A percentile compares a stretch with the other conserved stretches of the same genome.
phyloP scores from a whole-genome alignment of 2,113 vertebrate species.

The Romanogobio albipinnatus region DNA sequence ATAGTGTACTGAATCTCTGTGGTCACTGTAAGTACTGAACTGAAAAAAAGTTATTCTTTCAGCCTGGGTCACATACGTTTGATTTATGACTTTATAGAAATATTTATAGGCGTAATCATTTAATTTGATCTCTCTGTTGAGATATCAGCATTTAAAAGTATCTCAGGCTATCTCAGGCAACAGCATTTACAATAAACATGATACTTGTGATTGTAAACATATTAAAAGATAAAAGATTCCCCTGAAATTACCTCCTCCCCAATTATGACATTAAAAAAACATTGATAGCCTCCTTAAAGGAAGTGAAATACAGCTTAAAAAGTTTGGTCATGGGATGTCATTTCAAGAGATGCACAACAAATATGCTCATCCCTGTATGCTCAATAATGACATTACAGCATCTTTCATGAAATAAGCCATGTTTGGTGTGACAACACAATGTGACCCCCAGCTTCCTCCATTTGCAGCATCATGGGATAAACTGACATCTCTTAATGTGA shows the following conservation, averaged over 20 bases:
- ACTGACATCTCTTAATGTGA: not conserved
- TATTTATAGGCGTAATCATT: not conserved
- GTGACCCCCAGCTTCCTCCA: not conserved
- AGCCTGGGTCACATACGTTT: not conserved
- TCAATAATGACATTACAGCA: not conserved
- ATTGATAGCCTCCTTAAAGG: not conserved
- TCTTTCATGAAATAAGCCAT: not conserved
- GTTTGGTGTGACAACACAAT: not conserved
- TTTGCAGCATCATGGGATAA: slow-evolving; percentile 42
- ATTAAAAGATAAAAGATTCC: slow-evolving; percentile 26
- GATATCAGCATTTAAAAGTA: not conserved
- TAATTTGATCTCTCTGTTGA: not conserved
- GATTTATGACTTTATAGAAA: not conserved
- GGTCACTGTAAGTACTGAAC: slow-evolving; percentile 1
- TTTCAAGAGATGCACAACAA: not conserved
- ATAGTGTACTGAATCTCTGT: slow-evolving; percentile 19
- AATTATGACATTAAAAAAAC: not conserved
- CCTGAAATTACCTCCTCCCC: not conserved
- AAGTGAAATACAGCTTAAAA: slow-evolving; percentile 11
- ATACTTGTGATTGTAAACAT: not conserved
- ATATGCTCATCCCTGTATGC: not conserved
- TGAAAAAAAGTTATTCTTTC: not conserved
- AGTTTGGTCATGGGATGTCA: not conserved
- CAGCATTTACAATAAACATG: not conserved
- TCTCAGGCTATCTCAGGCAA: not conserved